Percentiles rank a stretch among this genome's conserved stretches.
Conservation (phyloP, 2,888 invertebrate species). For the Endotricha flammealis region DNA sequence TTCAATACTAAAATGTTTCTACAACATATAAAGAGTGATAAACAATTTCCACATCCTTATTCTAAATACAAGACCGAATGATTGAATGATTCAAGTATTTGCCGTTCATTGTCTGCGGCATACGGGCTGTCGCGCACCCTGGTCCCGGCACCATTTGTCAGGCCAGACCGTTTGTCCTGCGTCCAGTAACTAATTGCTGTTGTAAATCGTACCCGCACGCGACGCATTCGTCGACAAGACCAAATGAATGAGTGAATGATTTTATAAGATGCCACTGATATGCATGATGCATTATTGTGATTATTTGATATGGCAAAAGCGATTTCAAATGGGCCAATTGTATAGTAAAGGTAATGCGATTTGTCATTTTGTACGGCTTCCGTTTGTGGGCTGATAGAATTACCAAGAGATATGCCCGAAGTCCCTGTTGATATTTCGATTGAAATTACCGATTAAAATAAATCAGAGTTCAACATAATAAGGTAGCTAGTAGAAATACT, state of each 20-base stretch:
- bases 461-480: too few relatives aligned
- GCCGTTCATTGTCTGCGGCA: conserved; percentile 53
- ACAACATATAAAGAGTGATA: too few relatives aligned
- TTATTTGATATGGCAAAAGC: conserved; percentile 4
- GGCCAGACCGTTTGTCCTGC: conserved; percentile 59
- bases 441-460: too few relatives aligned
- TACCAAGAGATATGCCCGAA: background rate
- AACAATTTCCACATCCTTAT: conserved; percentile 11
- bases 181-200: conserved; percentile 68
- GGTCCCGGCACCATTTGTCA: conserved; percentile 54
- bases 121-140: conserved; percentile 39
- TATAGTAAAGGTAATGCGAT: background rate
- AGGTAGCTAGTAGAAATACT: too few relatives aligned
- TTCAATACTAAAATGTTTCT: too few relatives aligned
- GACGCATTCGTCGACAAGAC: conserved; percentile 32
- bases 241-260: conserved; percentile 24
- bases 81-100: conserved; percentile 46
- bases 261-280: conserved; percentile 7
- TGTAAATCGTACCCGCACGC: conserved; percentile 61
- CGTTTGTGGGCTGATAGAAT: background rate
- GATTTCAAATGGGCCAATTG: background rate
- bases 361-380: background rate
- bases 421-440: too few relatives aligned
- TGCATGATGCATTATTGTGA: conserved; percentile 7
- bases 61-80: conserved; percentile 45